Evolutionary conservation across 2,888 invertebrate genomes (phyloP).

Genomic region (Perizoma affinitatum): DNA sequence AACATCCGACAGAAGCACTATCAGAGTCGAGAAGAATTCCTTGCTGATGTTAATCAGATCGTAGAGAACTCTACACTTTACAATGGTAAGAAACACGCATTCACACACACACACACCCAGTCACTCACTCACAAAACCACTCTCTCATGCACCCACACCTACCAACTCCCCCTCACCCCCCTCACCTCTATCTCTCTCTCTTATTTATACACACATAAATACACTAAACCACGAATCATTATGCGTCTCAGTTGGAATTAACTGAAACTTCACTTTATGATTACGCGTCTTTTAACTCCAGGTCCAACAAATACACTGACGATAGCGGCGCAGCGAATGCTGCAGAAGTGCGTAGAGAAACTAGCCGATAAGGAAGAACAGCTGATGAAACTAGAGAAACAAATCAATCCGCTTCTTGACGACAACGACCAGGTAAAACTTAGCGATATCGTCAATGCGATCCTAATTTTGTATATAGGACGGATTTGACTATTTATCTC

Average conservation of each 20-base stretch:
- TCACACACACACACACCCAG: too few relatives aligned
- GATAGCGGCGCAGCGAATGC: slow-evolving; percentile 93
- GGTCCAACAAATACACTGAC: slow-evolving; percentile 93
- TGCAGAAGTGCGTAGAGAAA: slow-evolving; percentile 93
- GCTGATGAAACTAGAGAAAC: slow-evolving; percentile 97
- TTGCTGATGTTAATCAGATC: slow-evolving; percentile 97
- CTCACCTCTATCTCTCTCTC: background rate
- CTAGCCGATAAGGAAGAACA: slow-evolving; percentile 97
- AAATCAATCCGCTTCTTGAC: slow-evolving; percentile 98
- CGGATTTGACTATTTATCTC: background rate
- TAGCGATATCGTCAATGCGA: background rate
- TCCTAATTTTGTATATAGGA: too few relatives aligned
- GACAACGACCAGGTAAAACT: slow-evolving; percentile 94
- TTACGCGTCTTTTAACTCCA: slow-evolving; percentile 43
- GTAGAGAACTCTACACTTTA: slow-evolving; percentile 97
- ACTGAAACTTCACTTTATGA: too few relatives aligned
- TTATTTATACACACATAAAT: too few relatives aligned
- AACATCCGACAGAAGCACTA: slow-evolving; percentile 95
- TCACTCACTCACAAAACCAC: too few relatives aligned
- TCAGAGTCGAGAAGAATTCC: slow-evolving; percentile 96
- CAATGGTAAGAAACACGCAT: slow-evolving; percentile 86
- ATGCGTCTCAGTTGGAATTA: too few relatives aligned
- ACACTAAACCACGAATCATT: too few relatives aligned
- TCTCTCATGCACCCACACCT: too few relatives aligned
- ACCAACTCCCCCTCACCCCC: background rate